Base-by-base conservation (phyloP, 2,113 vertebrate genomes). In the Seriola aureovittata region DNA sequence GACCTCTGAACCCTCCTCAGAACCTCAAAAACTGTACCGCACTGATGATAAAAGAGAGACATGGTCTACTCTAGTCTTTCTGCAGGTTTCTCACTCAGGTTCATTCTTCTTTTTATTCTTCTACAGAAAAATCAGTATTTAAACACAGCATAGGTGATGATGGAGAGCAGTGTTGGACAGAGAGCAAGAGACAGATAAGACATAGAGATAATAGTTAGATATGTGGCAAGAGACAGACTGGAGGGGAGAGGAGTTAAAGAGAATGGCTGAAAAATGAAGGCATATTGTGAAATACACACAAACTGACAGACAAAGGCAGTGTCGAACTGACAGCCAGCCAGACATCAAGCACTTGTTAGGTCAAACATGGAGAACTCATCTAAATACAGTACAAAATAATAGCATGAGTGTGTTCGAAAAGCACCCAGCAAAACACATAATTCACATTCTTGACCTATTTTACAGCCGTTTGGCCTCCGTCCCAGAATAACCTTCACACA, bases 391-490 rank as follows among this genome's bases (percentile, higher is more conserved):
- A 69, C 23, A 44, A 57, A 54, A 81, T 76, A 50, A 85, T 80
- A 80, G 70, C 58, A 63, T 38, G 68, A 71, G 65, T 74, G 79
- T 75, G 64, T 71, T 76, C 44, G 32, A 36, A 80, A 75, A 82
- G 81, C 85, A 63, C 62, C 73, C 67, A 83, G 72, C 73, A 89
- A 83, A 90, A 88, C 74, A 81, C 83, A 89, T 91, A 48, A 82
- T 88, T 92, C 85, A 80, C 83, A 92, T 92, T 91, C 87, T 89
- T 90, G 86, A 88, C 88, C 88, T 83, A 85, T 91, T 93, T 92
- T 72, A 84, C 73, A 81, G 64, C n/a, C 60, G 7, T 75, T 82
- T 92, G 89, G 81, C 85, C 80, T 71, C 46, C 23, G 1, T 81
- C 92, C 85, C 84, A 86, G 82, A 88, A 86, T 69, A 80, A 80